Conservation (phyloP, 1,140 invertebrate genomes). For the Achatina immaculata region DNA sequence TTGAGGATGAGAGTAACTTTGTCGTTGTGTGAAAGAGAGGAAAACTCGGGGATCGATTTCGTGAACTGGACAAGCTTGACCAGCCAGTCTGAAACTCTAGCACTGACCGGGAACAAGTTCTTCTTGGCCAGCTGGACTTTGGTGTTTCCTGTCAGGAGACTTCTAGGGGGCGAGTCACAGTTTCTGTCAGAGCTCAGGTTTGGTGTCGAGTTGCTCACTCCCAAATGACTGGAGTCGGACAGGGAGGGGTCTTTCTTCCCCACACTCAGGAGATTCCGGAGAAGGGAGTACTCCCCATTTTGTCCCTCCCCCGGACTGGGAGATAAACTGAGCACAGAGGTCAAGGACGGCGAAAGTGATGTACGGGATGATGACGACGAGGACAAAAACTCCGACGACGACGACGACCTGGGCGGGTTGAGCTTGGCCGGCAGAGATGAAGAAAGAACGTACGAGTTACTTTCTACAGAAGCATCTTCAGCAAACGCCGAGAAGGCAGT, state of each 20-base stretch:
- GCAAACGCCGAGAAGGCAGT: slow-evolving; percentile 24
- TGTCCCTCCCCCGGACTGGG: slow-evolving; percentile 38
- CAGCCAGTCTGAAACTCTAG: slow-evolving; percentile 67
- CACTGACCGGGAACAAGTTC: slow-evolving; percentile 66
- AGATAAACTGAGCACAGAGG: slow-evolving; percentile 34
- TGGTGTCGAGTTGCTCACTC: slow-evolving; percentile 17
- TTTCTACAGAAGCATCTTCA: slow-evolving; percentile 20
- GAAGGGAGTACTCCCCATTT: slow-evolving; percentile 43
- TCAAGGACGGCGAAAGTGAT: neutral
- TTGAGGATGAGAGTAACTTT: slow-evolving; percentile 64
- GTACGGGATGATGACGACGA: slow-evolving; percentile 31
- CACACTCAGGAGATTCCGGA: slow-evolving; percentile 50
- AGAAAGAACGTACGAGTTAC: neutral
- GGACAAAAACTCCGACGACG: neutral
- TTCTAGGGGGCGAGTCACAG: slow-evolving; percentile 32
- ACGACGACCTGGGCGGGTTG: neutral
- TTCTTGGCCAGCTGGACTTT: slow-evolving; percentile 68
- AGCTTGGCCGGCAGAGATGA: slow-evolving; percentile 26
- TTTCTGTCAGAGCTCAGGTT: slow-evolving; percentile 24
- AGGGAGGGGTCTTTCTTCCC: slow-evolving; percentile 30
- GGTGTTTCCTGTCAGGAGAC: slow-evolving; percentile 46
- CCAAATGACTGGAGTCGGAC: neutral
- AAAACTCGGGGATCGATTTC: slow-evolving; percentile 65
- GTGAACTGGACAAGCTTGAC: slow-evolving; percentile 68
- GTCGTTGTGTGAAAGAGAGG: slow-evolving; percentile 62